Base-by-base conservation (phyloP, 53 echinoderm and acorn worm species). In the Temnopleurus reevesii region DNA sequence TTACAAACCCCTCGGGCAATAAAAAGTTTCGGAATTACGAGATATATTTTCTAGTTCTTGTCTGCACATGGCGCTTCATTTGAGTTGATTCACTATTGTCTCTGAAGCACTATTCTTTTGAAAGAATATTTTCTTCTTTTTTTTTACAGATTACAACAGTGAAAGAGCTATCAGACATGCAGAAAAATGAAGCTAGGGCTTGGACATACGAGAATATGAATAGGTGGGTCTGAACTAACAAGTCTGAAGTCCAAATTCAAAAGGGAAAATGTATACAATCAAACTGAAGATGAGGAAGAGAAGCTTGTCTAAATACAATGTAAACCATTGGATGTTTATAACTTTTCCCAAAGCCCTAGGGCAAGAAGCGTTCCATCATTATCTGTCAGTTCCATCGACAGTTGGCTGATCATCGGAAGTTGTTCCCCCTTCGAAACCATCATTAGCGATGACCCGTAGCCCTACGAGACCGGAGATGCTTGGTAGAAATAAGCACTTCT, bases 371-470 rank as follows among this genome's bases (percentile, higher is more conserved):
- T 47, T 79, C 49, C 13, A 79, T 79, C 79, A 79, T 79, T 79
- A 49, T 79, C 79, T 79, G 79, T 79, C 79, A 49, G 46, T 79
- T 12, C 49, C 47, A 46, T 46, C 49, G 79, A 79, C 79, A 79
- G 79, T 79, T 79, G 79, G 79, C 49, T n/a, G 51, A 79, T 47
- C 47, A 25, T 49, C 79, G 79, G 79, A 79, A 79, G 49, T 79
- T 24, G 49, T 27, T 79, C 79, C 79, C 79, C 46, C 77, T 49
- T 47, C 49, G 49, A 79, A 79, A 79, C 79, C 79, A 79, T 79
- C 79, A 79, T 79, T 79, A 79, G 79, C 30, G 30, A 49, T 79
- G 79, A 79, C 79, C 79, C 79, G 18, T 79, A 79, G 79, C 79
- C 79, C 49, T 79, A 26, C 79, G 15, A 47, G 79, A 17, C 30